Evolutionary conservation across 2,888 invertebrate genomes (phyloP).

Genomic region (Drosophila incognita): DNA sequence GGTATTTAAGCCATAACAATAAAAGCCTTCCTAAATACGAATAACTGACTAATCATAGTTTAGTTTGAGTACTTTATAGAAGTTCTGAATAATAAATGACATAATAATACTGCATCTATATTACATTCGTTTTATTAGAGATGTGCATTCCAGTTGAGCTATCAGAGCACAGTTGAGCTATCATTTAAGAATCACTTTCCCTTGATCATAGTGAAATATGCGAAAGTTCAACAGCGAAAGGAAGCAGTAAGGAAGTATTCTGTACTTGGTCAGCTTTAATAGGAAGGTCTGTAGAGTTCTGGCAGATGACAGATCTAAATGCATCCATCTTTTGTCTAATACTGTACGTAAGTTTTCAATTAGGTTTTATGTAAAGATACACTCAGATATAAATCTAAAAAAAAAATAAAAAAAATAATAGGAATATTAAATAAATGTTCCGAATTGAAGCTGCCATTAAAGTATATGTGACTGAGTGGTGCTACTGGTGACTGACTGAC

Average conservation of each 20-base stretch:
- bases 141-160: not conserved
- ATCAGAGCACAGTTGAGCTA: not conserved
- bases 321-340: not conserved
- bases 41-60: not conserved
- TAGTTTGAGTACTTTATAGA: not conserved
- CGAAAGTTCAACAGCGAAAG: not conserved
- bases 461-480: not conserved
- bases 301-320: not conserved
- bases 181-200: no score
- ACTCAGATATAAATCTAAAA: not conserved
- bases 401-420: not conserved
- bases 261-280: not conserved
- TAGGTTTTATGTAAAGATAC: not conserved
- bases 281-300: not conserved
- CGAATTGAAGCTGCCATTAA: not conserved
- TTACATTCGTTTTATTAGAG: not conserved
- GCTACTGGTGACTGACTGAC: constrained; percentile 24
- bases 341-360: not conserved
- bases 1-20: constrained; percentile 1
- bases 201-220: not conserved
- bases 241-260: not conserved
- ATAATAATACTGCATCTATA: not conserved
- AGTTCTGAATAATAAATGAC: not conserved
- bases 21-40: not conserved
- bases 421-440: not conserved